Base-by-base conservation (phyloP, 2,113 vertebrate species). In the Rhadina sibilatrix region DNA sequence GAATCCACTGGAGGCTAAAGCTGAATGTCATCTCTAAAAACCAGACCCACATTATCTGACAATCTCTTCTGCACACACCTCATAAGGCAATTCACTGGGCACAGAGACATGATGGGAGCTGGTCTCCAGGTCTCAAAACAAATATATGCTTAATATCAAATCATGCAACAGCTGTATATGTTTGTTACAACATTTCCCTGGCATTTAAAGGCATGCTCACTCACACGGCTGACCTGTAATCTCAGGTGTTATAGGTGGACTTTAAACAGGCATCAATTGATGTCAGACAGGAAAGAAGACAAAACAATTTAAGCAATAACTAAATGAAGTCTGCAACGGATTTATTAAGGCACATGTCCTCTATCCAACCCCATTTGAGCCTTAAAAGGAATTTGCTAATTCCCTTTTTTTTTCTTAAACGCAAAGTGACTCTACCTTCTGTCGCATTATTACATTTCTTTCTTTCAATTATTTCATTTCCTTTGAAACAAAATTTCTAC, bases 381-480 rank as follows among this genome's bases (percentile, higher is more conserved):
- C 37, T 93, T 71, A 68, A 64, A 86, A 92, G 35, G 10, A 38
- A 87, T 63, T 83, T 44, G 7, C 20, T 83, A 56, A 74, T 81
- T 87, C 65, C 30, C 15, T 18, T 59, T 77, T 27, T 66, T 60
- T 64, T 72, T 90, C 83, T 33, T 16, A 35, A 94, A 81, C 4
- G 13, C 40, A 31, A 37, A 95, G 30, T 53, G 53, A 89, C 74
- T 90, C 40, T 35, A 47, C 63, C 78, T 64, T 88, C 80, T 92
- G 70, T 57, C 0, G 0, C 38, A n/a, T 53, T 64, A 81, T 68
- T 93, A 37, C 40, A 61, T 49, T 81, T 85, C 44, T 91, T 96
- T 89, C 53, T 72, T 92, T 91, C 64, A 66, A 27, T 93, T 92
- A 83, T 93, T 94, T 92, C 84, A 93, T 94, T 95, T 85, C 54